Conservation (phyloP, 2,797 vertebrate genomes). For the Saxicola maurus region DNA sequence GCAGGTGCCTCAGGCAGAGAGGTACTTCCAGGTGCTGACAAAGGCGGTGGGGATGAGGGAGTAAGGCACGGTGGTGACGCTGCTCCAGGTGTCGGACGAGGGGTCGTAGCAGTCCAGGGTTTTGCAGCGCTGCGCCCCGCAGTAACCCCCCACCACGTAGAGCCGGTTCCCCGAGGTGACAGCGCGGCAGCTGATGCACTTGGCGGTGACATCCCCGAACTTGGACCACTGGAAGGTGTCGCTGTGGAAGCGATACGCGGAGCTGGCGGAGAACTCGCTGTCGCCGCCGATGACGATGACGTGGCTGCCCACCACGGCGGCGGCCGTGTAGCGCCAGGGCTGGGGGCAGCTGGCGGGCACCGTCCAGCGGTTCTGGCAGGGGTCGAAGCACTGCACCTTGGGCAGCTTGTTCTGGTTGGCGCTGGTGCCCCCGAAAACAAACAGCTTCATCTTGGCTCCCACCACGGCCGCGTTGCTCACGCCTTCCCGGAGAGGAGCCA, state of each 20-base stretch:
- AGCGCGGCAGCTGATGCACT: conserved; percentile 97
- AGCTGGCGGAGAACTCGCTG: conserved; percentile 96
- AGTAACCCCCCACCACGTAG: conserved; percentile 97
- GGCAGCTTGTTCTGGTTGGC: conserved; percentile 95
- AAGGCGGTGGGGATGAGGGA: conserved; percentile 98
- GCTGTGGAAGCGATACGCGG: conserved; percentile 95
- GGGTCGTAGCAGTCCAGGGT: conserved; percentile 98
- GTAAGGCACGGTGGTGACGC: conserved; percentile 95
- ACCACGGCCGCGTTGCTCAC: conserved; percentile 97
- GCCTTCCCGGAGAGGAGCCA: conserved; percentile 92
- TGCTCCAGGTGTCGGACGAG: conserved; percentile 91
- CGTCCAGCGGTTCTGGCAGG: conserved; percentile 92
- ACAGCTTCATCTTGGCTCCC: conserved; percentile 94
- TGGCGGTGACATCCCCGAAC: conserved; percentile 94
- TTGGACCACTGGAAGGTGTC: conserved; percentile 98
- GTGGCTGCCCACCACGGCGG: conserved; percentile 92
- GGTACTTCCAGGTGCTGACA: conserved; percentile 98
- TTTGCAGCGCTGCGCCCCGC: conserved; percentile 96
- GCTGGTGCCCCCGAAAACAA: conserved; percentile 94
- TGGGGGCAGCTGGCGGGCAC: conserved; percentile 93
- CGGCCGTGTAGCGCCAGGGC: conserved; percentile 96
- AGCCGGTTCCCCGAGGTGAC: conserved; percentile 97
- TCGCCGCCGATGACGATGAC: conserved; percentile 96
- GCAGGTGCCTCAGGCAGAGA: conserved; percentile 68
- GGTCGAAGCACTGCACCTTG: conserved; percentile 97